A percentile compares a stretch with the other conserved stretches of the same genome.
phyloP scores from a whole-genome alignment of 2,113 vertebrate genomes.

The Rafetus swinhoei region DNA sequence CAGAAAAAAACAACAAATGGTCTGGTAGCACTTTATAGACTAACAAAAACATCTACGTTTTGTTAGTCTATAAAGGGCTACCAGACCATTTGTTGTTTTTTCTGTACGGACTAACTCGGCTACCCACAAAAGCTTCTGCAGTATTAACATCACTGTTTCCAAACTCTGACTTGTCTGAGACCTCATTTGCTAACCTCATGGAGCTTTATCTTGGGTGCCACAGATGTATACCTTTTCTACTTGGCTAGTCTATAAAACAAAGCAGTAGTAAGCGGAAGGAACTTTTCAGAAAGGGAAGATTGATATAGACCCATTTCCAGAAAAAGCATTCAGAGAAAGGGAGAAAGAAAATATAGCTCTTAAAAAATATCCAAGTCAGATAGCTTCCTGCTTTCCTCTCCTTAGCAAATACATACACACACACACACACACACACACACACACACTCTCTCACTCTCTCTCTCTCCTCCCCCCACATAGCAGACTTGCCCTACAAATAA shows the following conservation, averaged over 20 bases:
- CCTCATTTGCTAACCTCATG: not conserved
- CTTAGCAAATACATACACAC: constrained; percentile 17
- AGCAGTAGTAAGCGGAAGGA: not conserved
- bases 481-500: not conserved
- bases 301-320: constrained; percentile 21
- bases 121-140: no score
- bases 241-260: not conserved
- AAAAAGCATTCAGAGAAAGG: constrained; percentile 12
- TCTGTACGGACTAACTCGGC: no score
- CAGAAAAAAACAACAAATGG: no score
- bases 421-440: no score
- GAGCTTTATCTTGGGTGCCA: not conserved
- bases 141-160: no score
- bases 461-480: no score
- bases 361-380: not conserved
- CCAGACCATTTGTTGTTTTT: no score
- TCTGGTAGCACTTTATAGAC: no score
- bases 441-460: no score
- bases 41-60: no score
- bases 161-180: not conserved
- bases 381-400: constrained; percentile 43
- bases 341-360: constrained; percentile 43
- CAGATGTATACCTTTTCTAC: not conserved
- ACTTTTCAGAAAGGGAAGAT: not conserved
- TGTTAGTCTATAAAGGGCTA: no score